Base-by-base conservation (phyloP, 2,888 invertebrate genomes). In the Eumerus sabulonum region DNA sequence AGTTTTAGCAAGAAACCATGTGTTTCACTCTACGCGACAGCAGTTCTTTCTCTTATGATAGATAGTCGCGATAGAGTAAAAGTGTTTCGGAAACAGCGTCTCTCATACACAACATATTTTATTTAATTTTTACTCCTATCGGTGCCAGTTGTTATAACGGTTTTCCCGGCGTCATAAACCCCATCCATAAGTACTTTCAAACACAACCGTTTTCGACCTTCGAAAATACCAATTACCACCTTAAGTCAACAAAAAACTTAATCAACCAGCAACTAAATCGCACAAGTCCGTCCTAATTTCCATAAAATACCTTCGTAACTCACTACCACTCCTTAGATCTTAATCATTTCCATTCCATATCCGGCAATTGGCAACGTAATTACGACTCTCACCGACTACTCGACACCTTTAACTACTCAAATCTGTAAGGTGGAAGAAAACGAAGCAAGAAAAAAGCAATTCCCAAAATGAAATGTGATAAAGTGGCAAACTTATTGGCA, bases 401-500 rank as follows among this genome's bases (percentile, higher is more conserved):
- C 27, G 27, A 70, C 51, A 51, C 18, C 57, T 48, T 72, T 66
- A 67, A 59, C 79, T 67, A 68, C 68, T 72, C 59, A 19, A 27
- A 27, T 36, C 50, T 40, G 12, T 9, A n/a, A 45, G 18, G 11
- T 36, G 11, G 16, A n/a, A 40, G 3, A 45, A 14, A 13, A 13
- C n/a, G n/a, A n/a, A 35, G 40, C 19, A 16, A 44, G 11, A 13
- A 50, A 51, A 40, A 13, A 72, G 57, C 62, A 67, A 68, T 73
- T 73, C 76, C 71, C 51, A 56, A 71, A 71, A 71, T 66, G 44
- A 79, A 79, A 56, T 51, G 60, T 64, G 74, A 74, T 79, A 79
- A 79, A 79, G 63, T 73, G 54, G 68, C 54, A 70, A 79, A 73
- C 73, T 79, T 79, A 79, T 79, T 74, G 68, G 79, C 63, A 64